Conservation (phyloP, 2,888 invertebrate genomes). For the Tachina fera region DNA sequence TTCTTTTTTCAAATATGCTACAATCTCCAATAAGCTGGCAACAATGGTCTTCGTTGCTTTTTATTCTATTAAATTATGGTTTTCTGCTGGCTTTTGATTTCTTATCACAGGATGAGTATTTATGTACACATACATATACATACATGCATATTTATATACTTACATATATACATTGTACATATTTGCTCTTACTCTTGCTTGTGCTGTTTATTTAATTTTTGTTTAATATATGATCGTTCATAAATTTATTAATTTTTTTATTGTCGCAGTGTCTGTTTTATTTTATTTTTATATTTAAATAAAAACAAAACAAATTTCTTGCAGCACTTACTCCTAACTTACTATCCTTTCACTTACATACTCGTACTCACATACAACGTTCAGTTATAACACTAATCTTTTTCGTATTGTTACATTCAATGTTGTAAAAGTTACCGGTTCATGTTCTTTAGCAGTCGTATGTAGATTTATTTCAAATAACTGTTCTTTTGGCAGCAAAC, state of each 20-base stretch:
- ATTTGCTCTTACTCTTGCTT: conserved; percentile 6
- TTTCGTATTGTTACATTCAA: not conserved
- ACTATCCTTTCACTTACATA: not conserved
- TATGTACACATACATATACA: not conserved
- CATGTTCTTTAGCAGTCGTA: conserved; percentile 1
- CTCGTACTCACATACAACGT: not conserved
- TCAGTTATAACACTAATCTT: too few relatives aligned
- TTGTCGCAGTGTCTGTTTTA: not conserved
- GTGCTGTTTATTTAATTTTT: not conserved
- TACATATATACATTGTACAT: too few relatives aligned
- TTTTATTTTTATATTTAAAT: not conserved
- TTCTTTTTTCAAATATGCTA: too few relatives aligned
- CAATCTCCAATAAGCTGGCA: too few relatives aligned
- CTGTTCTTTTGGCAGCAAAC: conserved; percentile 52
- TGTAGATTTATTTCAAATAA: conserved; percentile 51
- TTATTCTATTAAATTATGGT: conserved; percentile 14
- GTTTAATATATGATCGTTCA: not conserved
- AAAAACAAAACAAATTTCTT: not conserved
- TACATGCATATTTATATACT: too few relatives aligned
- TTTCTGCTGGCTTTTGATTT: conserved; percentile 34
- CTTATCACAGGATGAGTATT: conserved; percentile 62
- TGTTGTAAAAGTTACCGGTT: conserved; percentile 60
- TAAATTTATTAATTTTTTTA: conserved; percentile 16
- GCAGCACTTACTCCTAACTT: not conserved
- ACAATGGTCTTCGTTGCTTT: not conserved